Conservation (phyloP, 2,797 vertebrate genomes). For the Urophycis tenuis region DNA sequence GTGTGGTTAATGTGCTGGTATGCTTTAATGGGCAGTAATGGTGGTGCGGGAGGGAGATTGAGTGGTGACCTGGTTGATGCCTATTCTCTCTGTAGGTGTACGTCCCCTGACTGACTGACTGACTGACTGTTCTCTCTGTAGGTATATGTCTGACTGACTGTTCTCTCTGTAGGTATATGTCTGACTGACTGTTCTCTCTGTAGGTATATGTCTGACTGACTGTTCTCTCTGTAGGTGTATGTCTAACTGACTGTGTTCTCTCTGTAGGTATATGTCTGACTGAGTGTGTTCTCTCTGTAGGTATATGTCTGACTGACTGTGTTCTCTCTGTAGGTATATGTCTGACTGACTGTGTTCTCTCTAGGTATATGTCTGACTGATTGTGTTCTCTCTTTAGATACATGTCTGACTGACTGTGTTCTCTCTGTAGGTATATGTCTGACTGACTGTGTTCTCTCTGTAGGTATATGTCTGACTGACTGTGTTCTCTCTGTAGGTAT, state of each 20-base stretch:
- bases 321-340: constrained; percentile 77
- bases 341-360: constrained; percentile 82
- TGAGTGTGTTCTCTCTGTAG: constrained; percentile 67
- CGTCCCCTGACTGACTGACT: constrained; percentile 90
- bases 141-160: constrained; percentile 91
- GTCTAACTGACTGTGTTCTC: too few species aligned
- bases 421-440: constrained; percentile 80
- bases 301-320: constrained; percentile 92
- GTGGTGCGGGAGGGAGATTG: background rate
- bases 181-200: constrained; percentile 80
- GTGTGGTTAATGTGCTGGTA: background rate
- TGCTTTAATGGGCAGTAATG: background rate
- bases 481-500: constrained; percentile 77
- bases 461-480: constrained; percentile 92
- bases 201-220: constrained; percentile 92
- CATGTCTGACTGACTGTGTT: constrained; percentile 89
- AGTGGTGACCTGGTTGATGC: background rate
- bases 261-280: constrained; percentile 85
- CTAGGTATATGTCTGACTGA: constrained; percentile 89
- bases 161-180: constrained; percentile 80
- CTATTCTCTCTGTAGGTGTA: constrained; percentile 77
- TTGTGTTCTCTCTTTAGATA: constrained; percentile 76
- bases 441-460: constrained; percentile 80
- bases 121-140: constrained; percentile 60
- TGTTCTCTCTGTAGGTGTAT: constrained; percentile 94